These are phyloP conservation scores for Pagetopsis macropterus DNA, from an alignment of 2,797 vertebrate genomes.

Conservation along the genomic window DNA sequence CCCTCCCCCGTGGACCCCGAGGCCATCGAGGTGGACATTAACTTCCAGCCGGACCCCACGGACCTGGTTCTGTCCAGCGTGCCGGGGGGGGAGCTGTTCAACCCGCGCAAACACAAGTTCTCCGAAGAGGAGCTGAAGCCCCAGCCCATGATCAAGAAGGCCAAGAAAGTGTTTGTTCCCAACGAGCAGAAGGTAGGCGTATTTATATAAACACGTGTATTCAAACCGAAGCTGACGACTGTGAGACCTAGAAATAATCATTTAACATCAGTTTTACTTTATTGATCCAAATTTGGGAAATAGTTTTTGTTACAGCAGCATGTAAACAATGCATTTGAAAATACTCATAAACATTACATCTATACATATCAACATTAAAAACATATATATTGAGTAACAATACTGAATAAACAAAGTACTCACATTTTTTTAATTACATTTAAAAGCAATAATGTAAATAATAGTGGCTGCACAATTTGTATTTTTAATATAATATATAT, in stretches of 20 bases:
- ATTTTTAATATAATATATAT: neutral
- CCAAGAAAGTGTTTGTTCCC: conserved; percentile 96
- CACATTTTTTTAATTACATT: too few relatives aligned
- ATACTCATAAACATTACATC: too few relatives aligned
- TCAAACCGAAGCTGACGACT: neutral
- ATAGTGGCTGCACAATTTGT: neutral
- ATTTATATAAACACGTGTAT: neutral
- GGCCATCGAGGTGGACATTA: conserved; percentile 92
- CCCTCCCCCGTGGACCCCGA: conserved; percentile 86
- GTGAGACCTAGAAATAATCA: neutral
- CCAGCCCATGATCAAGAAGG: conserved; percentile 99
- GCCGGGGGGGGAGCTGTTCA: conserved; percentile 95
- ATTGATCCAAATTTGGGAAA: too few relatives aligned
- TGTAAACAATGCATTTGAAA: too few relatives aligned
- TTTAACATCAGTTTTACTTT: neutral
- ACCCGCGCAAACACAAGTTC: conserved; percentile 97
- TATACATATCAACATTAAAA: neutral
- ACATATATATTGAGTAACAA: too few relatives aligned
- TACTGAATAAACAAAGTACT: too few relatives aligned
- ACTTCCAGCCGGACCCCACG: conserved; percentile 95
- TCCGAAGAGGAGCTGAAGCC: conserved; percentile 96
- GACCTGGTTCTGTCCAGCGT: conserved; percentile 96
- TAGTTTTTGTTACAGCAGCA: too few relatives aligned
- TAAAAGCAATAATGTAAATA: too few relatives aligned
- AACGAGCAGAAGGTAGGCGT: conserved; percentile 91